Conservation (phyloP, 1,140 invertebrate species). For the Pectinophora gossypiella region DNA sequence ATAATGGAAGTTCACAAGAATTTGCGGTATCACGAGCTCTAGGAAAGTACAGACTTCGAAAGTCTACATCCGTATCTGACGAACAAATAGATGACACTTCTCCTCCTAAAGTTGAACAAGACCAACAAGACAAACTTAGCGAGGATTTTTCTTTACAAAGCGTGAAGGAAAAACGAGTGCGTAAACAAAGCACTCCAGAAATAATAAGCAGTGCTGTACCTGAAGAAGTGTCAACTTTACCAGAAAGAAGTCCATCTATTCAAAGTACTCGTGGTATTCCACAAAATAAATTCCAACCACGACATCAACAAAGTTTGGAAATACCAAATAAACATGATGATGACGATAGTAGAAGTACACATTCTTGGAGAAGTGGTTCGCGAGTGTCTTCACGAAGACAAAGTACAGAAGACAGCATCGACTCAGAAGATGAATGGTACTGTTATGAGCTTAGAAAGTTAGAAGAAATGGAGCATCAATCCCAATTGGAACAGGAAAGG, state of each 20-base stretch:
- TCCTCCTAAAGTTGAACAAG: slow-evolving; percentile 68
- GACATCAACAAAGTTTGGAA: slow-evolving; percentile 87
- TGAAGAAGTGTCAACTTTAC: slow-evolving; percentile 64
- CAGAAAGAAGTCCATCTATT: slow-evolving; percentile 80
- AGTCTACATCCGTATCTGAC: slow-evolving; percentile 81
- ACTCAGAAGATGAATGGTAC: slow-evolving; percentile 95
- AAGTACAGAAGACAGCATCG: slow-evolving; percentile 94
- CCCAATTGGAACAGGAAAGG: slow-evolving; percentile 80
- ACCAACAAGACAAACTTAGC: slow-evolving; percentile 46
- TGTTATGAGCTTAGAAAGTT: slow-evolving; percentile 91
- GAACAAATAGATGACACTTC: slow-evolving; percentile 76
- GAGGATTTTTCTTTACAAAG: slow-evolving; percentile 27
- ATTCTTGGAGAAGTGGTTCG: slow-evolving; percentile 90
- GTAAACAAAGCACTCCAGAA: slow-evolving; percentile 61
- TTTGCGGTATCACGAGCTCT: slow-evolving; percentile 89
- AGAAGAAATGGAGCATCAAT: slow-evolving; percentile 89
- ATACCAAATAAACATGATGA: slow-evolving; percentile 86
- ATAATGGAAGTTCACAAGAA: slow-evolving; percentile 78
- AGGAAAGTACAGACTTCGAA: slow-evolving; percentile 87
- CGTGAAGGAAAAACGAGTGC: slow-evolving; percentile 47
- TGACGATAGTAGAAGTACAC: slow-evolving; percentile 89
- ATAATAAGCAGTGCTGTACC: slow-evolving; percentile 51
- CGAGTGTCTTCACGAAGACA: slow-evolving; percentile 90
- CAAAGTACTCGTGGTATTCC: slow-evolving; percentile 76
- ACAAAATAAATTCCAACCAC: slow-evolving; percentile 77